Base-by-base conservation (phyloP, 2,888 invertebrate species). In the Thalpophila matura region DNA sequence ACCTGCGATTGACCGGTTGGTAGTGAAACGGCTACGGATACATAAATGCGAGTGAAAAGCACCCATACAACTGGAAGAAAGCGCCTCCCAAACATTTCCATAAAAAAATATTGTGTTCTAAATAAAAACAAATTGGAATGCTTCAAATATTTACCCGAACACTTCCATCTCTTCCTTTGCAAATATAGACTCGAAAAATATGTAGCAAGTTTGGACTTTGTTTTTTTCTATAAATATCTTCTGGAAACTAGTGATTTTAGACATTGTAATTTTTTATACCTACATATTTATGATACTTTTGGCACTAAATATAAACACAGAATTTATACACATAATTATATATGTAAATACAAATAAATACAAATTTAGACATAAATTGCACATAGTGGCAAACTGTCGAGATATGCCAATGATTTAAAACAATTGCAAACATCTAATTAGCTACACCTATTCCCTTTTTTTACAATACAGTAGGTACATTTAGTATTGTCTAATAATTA, bases 181-280 rank as follows among this genome's bases (percentile, higher is more conserved):
- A 70, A 80, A 74, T 80, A 85, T 68, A 65, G 59, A 75, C 60
- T 85, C 80, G 59, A 85, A 84, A 85, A 85, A 85, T 86, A 85
- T 77, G 51, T 68, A 68, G 46, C 26, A 50, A 59, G 51, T 65
- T n/a, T 62, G 33, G 31, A 61, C 35, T 61, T 59, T 56, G 35
- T 33, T 46, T 69, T 62, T 38, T 33, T 43, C 53, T 74, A 67
- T 67, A 71, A 53, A 67, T 70, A 66, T 66, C 26, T 49, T 66
- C 18, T 51, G 59, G 10, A 55, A 45, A 61, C 50, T 60, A n/a
- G 31, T 59, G 40, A 51, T 54, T 57, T 57, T 57, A 63, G 51
- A 71, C 43, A 64, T 47, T 56, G 33, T 56, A 56, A 47, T 62
- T 56, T 53, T 42, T 59, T 51, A 59, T 68, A 73, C 40, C 68